Evolutionary conservation across 2,888 invertebrate genomes (phyloP), one percentile per base, ranked within the genome.

Genomic region (Drosophila heteroneura): DNA sequence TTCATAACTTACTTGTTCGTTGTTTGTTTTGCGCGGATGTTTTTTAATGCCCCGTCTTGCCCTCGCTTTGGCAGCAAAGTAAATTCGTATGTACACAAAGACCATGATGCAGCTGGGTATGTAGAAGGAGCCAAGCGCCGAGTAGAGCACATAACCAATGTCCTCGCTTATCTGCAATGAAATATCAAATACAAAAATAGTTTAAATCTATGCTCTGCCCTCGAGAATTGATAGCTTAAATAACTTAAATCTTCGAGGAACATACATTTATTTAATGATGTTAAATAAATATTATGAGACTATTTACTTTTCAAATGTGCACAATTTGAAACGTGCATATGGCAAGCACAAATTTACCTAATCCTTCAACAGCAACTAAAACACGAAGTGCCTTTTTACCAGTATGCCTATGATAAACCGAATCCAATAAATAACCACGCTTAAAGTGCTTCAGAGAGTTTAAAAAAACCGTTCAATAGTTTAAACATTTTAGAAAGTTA

Each of bases 81-180:
- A 99, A 94, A 99, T 99, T 94, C 99, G 96, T 94, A 98, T 98
- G 95, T 99, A 99, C 77, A 99, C 99, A 94, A 99, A 99, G 92
- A 99, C 99, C 99, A 99, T 99, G 93, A 99, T 98, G 94, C 99
- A 98, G 92, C 98, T 98, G 76, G 99, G 99, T 93, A 99, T 98
- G 95, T 98, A 99, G 95, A 99, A 99, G 92, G 99, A 99, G 89
- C 99, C 99, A 91, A 99, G 95, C 28, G 99, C 98, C 28, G 99
- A 99, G 94, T 99, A 99, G 72, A 99, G 95, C 92, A 99, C 99
- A 95, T 99, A 99, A 80, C 99, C 99, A 91, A 98, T 96, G 94
- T 99, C 98, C 92, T 98, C 97, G 91, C 98, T 98, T 93, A 98
- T 95, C 98, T 98, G 96, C 61, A 95, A 95, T 61, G 54, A 69